Evolutionary conservation across 2,797 vertebrate species (phyloP), one percentile per base, ranked within the genome.

Genomic region (Miichthys miiuy): DNA sequence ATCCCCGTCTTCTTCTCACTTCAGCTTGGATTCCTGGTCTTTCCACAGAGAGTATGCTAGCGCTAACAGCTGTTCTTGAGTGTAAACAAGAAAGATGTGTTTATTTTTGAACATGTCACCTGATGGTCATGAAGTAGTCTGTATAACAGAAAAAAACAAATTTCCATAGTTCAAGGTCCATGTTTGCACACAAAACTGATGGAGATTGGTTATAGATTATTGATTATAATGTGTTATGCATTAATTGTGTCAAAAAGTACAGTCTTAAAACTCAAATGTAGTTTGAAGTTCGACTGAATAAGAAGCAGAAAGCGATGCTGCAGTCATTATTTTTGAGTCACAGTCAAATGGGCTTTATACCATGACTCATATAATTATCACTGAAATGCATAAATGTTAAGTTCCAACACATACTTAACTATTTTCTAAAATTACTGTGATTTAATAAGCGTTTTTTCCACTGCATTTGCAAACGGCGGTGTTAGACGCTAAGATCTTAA

Each of bases 301-400:
- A 50, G 4, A 47, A 46, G 41, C 46, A 41, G 23, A 82, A 44
- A 54, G 44, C 27, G 18, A 41, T 52, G n/a, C 54, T 78, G 80
- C 38, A 21, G 23, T 27, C 74, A 38, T 38, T 8, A 9, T 70
- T 51, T 46, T 46, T 38, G 16, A 64, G 46, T 20, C 4, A 20
- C 30, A 41, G 13, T 23, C 25, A 61, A 13, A 73, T 23, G 48
- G 64, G 57, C 38, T 60, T 44, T 69, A 62, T 30, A 54, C 34
- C 8, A 2, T 38, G 34, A 34, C 34, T 20, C 46, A 69, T 64
- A 3, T 79, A 13, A 50, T 65, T 75, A 42, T 63, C 66, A 52
- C 50, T 73, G 21, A 68, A 21, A 76, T 62, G 8, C 25, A 72
- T 72, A 44, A 11, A 18, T 5, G 8, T 46, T 41, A 52, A 64